Base-by-base conservation (phyloP, 2,797 vertebrate species). In the Sciaenops ocellatus region DNA sequence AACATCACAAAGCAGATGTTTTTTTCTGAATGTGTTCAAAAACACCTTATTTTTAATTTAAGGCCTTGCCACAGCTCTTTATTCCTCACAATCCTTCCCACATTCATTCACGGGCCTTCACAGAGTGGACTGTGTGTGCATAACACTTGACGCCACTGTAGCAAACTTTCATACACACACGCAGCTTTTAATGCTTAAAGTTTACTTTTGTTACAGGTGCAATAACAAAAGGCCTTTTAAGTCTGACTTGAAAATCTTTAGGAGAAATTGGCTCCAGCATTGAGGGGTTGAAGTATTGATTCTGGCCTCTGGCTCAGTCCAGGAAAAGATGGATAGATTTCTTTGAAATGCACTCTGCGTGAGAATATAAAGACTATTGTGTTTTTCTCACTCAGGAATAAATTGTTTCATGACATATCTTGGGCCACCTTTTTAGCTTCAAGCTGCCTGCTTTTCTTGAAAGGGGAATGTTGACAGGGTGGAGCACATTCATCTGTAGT, bases 201-300 rank as follows among this genome's bases (percentile, higher is more conserved):
- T 95, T 94, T 94, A 94, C 94, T 95, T 95, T 94, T 94, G 92
- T 95, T 94, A 91, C 91, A 94, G 90, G 91, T 94, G 93, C 93
- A 94, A 93, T 94, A 94, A 95, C 94, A 94, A 95, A 95, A 94
- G 93, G 90, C 92, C 93, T 95, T 96, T 95, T 94, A 95, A 95
- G 94, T 94, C 90, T 84, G 93, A 93, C 94, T 94, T 92, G 86
- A 94, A 95, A 96, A 96, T 95, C 95, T 96, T 95, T 95, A 94
- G 92, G 90, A 94, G 93, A 94, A 95, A 95, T 96, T 94, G 95
- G 95, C 93, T 94, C 84, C 90, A 89, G 93, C 93, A 90, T 94
- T 93, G 93, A 92, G 91, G 92, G 93, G 88, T 90, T 93, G 92
- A 89, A 85, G 63, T 93, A 96, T 96, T 87, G 95, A 95, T 95